These are phyloP conservation scores for Galagoides demidoff DNA, from an alignment of 2,797 vertebrate genomes.

Conservation along the genomic window DNA sequence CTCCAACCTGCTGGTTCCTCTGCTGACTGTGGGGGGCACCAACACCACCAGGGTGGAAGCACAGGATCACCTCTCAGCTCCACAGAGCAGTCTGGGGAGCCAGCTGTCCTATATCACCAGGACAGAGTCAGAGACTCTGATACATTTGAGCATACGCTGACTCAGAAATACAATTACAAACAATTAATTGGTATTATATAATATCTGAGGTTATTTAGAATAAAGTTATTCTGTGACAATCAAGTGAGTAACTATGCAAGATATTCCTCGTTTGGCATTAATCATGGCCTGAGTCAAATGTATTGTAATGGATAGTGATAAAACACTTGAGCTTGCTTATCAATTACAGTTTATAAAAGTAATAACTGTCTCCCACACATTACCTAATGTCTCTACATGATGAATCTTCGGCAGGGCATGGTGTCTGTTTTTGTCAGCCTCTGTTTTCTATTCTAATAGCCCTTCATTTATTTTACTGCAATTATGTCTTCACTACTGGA, in stretches of 20 bases:
- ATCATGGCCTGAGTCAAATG: background rate
- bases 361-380: background rate
- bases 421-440: background rate
- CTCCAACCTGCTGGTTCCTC: no score
- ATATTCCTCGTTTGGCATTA: background rate
- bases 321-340: conserved; percentile 8
- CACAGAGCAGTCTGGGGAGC: no score
- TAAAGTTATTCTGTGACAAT: background rate
- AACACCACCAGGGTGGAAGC: no score
- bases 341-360: conserved; percentile 41
- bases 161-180: background rate
- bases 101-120: no score
- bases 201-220: background rate
- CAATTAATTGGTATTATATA: background rate
- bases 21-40: no score
- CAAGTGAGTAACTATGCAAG: background rate
- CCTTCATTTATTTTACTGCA: background rate
- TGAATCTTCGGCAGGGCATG: background rate
- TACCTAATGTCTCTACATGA: background rate
- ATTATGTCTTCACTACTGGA: background rate
- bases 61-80: no score
- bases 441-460: background rate
- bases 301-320: background rate
- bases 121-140: background rate
- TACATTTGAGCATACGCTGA: background rate